Conservation (phyloP, 2,888 invertebrate genomes). For the Timema podura region DNA sequence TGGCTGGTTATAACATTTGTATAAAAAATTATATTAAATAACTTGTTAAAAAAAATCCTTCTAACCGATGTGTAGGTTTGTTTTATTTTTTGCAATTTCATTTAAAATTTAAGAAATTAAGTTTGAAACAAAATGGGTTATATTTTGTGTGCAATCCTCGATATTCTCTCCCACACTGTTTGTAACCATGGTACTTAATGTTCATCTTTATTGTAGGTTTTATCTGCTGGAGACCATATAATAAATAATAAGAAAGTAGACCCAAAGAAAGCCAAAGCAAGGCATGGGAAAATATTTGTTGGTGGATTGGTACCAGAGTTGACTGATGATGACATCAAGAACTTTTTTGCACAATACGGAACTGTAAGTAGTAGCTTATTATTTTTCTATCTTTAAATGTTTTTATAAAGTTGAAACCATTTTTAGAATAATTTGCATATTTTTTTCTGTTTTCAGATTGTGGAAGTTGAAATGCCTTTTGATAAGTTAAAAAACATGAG, state of each 20-base stretch:
- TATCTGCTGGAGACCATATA: slow-evolving; percentile 80
- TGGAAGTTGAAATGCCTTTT: slow-evolving; percentile 94
- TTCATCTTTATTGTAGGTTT: slow-evolving; percentile 49
- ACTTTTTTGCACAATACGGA: slow-evolving; percentile 89
- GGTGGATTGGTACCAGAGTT: slow-evolving; percentile 91
- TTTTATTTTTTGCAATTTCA: no score
- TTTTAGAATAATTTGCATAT: neutral
- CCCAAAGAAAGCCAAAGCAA: slow-evolving; percentile 92
- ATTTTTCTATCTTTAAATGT: no score
- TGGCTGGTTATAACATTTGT: no score
- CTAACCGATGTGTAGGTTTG: no score
- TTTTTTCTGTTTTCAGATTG: slow-evolving; percentile 59
- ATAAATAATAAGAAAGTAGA: slow-evolving; percentile 95
- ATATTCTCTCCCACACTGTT: no score
- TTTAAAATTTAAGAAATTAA: no score
- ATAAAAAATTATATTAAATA: no score
- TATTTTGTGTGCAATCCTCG: no score
- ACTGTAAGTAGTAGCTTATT: slow-evolving; percentile 59
- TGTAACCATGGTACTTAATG: no score
- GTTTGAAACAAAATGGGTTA: no score
- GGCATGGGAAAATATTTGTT: slow-evolving; percentile 94
- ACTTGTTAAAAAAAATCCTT: no score
- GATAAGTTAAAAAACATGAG: slow-evolving; percentile 96
- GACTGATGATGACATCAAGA: slow-evolving; percentile 89
- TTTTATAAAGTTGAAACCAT: neutral